phyloP scores from a whole-genome alignment of 92 coral and sea anemone genomes.

The Paramuricea clavata region DNA sequence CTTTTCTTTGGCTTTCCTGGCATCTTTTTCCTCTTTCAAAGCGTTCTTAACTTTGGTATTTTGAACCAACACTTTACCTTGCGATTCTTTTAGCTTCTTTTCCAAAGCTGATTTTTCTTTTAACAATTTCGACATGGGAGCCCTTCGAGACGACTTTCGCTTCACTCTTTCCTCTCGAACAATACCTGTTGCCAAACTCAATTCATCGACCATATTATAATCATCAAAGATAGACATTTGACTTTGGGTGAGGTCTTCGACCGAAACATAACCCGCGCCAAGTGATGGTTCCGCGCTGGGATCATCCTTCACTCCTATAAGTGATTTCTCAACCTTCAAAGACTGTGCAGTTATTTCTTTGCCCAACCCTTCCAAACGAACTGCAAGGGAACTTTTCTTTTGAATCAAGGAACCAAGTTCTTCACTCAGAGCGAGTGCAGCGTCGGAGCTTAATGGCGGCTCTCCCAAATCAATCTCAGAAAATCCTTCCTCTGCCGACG shows the following conservation, averaged over 20 bases:
- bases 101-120: conserved; percentile 39
- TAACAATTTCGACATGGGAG: conserved; percentile 33
- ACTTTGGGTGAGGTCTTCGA: conserved; percentile 29
- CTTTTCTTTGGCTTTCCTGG: background rate
- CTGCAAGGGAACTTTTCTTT: conserved; percentile 23
- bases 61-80: conserved; percentile 23
- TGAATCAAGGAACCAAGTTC: conserved; percentile 39
- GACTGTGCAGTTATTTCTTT: conserved; percentile 46
- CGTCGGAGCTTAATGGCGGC: conserved; percentile 8
- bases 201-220: conserved; percentile 16
- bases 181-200: conserved; percentile 35
- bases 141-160: conserved; percentile 14
- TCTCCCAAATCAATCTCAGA: conserved; percentile 2
- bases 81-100: conserved; percentile 31
- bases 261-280: background rate
- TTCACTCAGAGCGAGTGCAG: conserved; percentile 17
- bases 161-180: conserved; percentile 32
- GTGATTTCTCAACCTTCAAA: conserved; percentile 41
- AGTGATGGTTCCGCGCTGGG: background rate
- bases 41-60: conserved; percentile 44
- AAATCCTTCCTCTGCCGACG: conserved; percentile 17
- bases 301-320: conserved; percentile 13
- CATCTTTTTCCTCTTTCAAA: conserved; percentile 21
- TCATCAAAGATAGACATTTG: conserved; percentile 40
- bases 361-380: conserved; percentile 31